These are phyloP conservation scores for Hydroisotoma schaefferi DNA, from an alignment of 2,888 invertebrate species.

Conservation along the genomic window DNA sequence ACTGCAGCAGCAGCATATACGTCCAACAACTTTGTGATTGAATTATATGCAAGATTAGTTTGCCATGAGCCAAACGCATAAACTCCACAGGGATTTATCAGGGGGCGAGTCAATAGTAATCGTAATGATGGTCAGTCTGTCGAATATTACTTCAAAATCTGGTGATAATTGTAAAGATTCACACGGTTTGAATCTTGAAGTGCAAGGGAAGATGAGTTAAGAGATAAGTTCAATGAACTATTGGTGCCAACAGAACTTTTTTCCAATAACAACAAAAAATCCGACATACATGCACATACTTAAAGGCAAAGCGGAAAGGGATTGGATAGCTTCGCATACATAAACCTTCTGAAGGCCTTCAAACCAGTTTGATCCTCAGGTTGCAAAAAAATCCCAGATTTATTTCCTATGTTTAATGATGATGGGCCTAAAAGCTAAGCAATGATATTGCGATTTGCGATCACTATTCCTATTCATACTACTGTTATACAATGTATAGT, in stretches of 20 bases:
- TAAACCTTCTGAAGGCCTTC: conserved; percentile 16
- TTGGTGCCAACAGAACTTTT: conserved; percentile 40
- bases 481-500: no score
- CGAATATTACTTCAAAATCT: conserved; percentile 12
- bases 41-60: not conserved
- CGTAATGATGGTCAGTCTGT: conserved; percentile 19
- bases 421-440: no score
- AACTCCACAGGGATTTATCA: not conserved
- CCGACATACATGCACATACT: not conserved
- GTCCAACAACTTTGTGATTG: no score
- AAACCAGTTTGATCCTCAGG: conserved; percentile 14
- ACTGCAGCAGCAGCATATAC: no score
- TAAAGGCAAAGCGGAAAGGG: not conserved
- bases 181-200: conserved; percentile 13
- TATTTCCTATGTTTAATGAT: not conserved
- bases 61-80: not conserved
- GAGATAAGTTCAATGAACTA: conserved; percentile 47
- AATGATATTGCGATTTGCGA: no score
- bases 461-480: no score
- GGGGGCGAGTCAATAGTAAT: conserved; percentile 3
- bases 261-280: conserved; percentile 20
- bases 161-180: conserved; percentile 15
- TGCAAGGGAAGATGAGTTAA: conserved; percentile 5
- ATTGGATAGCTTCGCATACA: conserved; percentile 13
- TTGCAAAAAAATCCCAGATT: conserved; percentile 1